phyloP scores from a whole-genome alignment of 1,140 invertebrate genomes.

The Bombus impatiens region DNA sequence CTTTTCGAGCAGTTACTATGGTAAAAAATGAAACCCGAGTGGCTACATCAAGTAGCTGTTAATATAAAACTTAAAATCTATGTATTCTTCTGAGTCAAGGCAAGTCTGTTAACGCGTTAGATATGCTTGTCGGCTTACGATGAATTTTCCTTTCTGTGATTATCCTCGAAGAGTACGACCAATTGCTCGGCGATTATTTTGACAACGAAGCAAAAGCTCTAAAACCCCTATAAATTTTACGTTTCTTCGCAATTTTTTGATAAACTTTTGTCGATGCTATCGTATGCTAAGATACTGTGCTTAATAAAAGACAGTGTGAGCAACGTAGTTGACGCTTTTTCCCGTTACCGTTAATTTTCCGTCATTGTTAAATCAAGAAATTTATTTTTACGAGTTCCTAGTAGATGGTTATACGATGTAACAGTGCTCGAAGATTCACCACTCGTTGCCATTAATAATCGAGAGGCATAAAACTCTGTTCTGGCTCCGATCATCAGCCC shows the following conservation, averaged over 20 bases:
- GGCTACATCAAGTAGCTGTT: too few species aligned
- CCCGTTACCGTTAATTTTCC: not conserved
- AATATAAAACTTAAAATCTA: not conserved
- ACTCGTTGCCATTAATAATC: conserved; percentile 5
- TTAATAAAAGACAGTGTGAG: not conserved
- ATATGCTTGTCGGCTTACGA: not conserved
- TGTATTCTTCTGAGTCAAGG: not conserved
- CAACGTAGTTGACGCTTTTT: not conserved
- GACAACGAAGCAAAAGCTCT: too few species aligned
- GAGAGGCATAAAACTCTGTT: not conserved
- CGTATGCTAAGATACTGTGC: too few species aligned
- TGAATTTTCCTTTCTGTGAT: too few species aligned
- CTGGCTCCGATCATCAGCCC: not conserved
- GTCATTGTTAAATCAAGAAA: not conserved
- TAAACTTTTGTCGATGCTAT: not conserved
- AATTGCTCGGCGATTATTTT: too few species aligned
- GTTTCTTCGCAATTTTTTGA: too few species aligned
- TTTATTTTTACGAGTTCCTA: not conserved
- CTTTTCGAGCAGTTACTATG: not conserved
- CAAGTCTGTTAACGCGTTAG: not conserved
- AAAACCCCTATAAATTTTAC: too few species aligned
- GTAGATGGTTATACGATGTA: not conserved
- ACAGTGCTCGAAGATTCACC: not conserved
- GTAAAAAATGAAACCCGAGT: too few species aligned
- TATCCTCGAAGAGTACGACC: too few species aligned